A percentile compares a stretch with the other conserved stretches of the same genome.
Conservation (phyloP, 2,888 invertebrate species). For the Geotrupes spiniger region DNA sequence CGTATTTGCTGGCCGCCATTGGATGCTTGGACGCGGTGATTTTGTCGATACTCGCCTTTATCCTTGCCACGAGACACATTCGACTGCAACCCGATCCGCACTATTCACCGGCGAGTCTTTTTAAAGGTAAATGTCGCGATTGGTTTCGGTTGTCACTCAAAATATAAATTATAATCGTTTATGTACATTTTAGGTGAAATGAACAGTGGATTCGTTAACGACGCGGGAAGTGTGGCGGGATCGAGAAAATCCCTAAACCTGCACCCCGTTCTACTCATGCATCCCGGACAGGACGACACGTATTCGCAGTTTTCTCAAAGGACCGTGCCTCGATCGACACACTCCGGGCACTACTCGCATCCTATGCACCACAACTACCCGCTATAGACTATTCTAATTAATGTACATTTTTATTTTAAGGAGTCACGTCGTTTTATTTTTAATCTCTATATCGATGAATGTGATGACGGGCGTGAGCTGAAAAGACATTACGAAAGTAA, state of each 20-base stretch:
- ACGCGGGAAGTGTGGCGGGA: slow-evolving; percentile 77
- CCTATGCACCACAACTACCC: slow-evolving; percentile 62
- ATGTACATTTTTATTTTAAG: too few relatives aligned
- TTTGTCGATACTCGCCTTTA: slow-evolving; percentile 86
- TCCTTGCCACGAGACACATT: slow-evolving; percentile 86
- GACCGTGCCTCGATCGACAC: slow-evolving; percentile 52
- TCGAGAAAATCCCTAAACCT: slow-evolving; percentile 83
- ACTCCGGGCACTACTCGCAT: slow-evolving; percentile 48
- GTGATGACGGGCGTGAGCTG: too few relatives aligned
- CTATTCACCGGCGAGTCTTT: slow-evolving; percentile 61
- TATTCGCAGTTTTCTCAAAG: slow-evolving; percentile 78
- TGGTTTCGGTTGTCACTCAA: too few relatives aligned
- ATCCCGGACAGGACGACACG: slow-evolving; percentile 66
- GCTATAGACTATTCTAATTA: slow-evolving; percentile 8
- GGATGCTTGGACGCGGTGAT: slow-evolving; percentile 84
- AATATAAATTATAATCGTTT: slow-evolving; percentile 9
- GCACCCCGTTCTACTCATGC: slow-evolving; percentile 82
- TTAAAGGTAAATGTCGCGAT: slow-evolving; percentile 40
- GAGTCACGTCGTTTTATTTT: too few relatives aligned
- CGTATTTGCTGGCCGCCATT: slow-evolving; percentile 88
- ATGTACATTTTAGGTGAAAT: slow-evolving; percentile 79
- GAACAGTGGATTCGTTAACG: slow-evolving; percentile 83
- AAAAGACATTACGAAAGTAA: too few relatives aligned
- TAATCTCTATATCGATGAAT: too few relatives aligned
- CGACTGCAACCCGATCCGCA: slow-evolving; percentile 77